Base-by-base conservation (phyloP, 2,797 vertebrate genomes). In the Acanthurus lineatus region DNA sequence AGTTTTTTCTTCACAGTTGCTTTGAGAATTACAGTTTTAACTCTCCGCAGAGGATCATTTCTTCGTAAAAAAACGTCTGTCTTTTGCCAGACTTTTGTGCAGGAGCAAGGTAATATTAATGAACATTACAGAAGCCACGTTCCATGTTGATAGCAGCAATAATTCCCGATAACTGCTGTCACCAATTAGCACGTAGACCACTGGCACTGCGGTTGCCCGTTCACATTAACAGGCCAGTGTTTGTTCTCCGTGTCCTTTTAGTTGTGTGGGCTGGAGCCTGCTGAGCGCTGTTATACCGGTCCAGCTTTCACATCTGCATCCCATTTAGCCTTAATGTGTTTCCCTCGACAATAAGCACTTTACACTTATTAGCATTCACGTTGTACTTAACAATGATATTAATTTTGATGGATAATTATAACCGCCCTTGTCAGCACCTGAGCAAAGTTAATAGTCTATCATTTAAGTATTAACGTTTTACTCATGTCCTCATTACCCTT, bases 321-420 rank as follows among this genome's bases (percentile, higher is more conserved):
- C 71, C 65, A 82, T 82, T 87, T 86, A 79, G 63, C 51, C 67
- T 54, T 79, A 87, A 86, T 88, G 73, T 73, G 69, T 83, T 87
- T 69, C 68, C 71, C 72, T 65, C 62, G 79, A 87, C 76, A 85
- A 76, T 86, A 84, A 82, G 71, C 64, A 75, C 82, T 79, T 78
- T 65, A 40, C 48, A 73, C 62, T 74, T 57, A 82, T 85, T 82
- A 88, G 63, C 79, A 85, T 81, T 90, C 82, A 75, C 52, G 22
- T 79, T 17, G 7, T 85, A 85, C 79, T 77, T 68, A 79, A 78
- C 83, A 71, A 62, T 85, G 73, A 89, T 87, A 87, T 89, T 78
- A 89, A 88, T 89, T 86, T 79, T 78, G 69, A 81, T 82, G 68
- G 86, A 70, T 89, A 68, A 81, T 90, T 86, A 82, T 70, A 64